phyloP scores from a whole-genome alignment of 2,113 vertebrate genomes.

The Centropus unirufus region DNA sequence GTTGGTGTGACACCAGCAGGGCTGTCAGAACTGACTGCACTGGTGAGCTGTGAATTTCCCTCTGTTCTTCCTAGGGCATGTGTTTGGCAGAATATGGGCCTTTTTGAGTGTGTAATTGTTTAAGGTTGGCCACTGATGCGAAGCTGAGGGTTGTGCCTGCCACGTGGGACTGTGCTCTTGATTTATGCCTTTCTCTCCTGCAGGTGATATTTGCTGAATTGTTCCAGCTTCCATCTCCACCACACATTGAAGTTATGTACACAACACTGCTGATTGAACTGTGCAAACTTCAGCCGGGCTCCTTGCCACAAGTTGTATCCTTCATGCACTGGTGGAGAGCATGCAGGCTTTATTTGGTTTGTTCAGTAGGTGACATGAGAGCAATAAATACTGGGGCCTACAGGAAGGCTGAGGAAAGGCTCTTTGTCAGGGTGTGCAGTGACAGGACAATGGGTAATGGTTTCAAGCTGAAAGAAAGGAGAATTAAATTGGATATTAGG shows the following conservation, averaged over 20 bases:
- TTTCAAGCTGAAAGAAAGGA: too few species aligned
- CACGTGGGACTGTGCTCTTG: background rate
- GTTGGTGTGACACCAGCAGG: background rate
- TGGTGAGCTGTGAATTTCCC: background rate
- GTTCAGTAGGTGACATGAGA: background rate
- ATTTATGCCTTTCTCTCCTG: background rate
- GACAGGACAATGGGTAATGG: too few species aligned
- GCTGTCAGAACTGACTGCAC: background rate
- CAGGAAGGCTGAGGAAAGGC: too few species aligned
- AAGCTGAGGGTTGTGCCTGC: background rate
- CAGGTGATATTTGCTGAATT: slow-evolving; percentile 96
- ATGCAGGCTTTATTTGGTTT: background rate
- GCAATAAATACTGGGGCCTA: background rate
- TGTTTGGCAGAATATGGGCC: background rate
- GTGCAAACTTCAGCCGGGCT: slow-evolving; percentile 97
- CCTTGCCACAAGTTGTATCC: slow-evolving; percentile 99
- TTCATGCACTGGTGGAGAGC: slow-evolving; percentile 50
- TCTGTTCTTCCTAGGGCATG: background rate
- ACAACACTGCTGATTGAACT: slow-evolving; percentile 97
- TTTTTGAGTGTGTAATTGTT: background rate
- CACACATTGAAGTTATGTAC: slow-evolving; percentile 96
- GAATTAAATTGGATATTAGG: too few species aligned
- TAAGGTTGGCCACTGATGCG: background rate
- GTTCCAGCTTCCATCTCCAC: slow-evolving; percentile 89
- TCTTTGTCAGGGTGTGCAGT: too few species aligned